These are phyloP conservation scores for Agonopterix alstromeriana DNA, from an alignment of 2,888 invertebrate species.

Conservation along the genomic window DNA sequence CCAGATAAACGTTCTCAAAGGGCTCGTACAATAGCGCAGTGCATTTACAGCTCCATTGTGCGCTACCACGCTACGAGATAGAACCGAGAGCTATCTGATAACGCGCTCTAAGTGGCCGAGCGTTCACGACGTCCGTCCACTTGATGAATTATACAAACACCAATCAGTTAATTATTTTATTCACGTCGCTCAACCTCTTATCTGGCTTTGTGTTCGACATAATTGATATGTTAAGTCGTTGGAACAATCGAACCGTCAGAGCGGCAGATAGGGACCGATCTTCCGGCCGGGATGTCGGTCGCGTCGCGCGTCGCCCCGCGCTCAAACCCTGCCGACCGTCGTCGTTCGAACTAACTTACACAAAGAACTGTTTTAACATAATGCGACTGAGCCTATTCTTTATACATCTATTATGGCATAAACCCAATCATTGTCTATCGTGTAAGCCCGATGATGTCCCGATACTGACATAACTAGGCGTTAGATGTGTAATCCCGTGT, in stretches of 20 bases:
- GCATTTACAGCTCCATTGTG: constrained; percentile 62
- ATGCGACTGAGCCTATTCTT: constrained; percentile 49
- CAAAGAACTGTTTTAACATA: constrained; percentile 64
- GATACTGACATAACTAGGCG: constrained; percentile 24
- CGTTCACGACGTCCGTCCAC: constrained; percentile 46
- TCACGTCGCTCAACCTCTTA: constrained; percentile 70
- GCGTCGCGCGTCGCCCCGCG: constrained; percentile 2
- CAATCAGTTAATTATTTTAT: constrained; percentile 75
- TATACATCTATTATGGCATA: constrained; percentile 35
- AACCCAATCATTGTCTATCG: constrained; percentile 41
- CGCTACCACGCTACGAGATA: constrained; percentile 38
- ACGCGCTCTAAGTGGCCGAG: constrained; percentile 58
- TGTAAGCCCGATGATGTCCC: constrained; percentile 38
- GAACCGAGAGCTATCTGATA: constrained; percentile 54
- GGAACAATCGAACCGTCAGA: constrained; percentile 66
- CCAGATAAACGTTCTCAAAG: constrained; percentile 40
- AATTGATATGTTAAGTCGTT: constrained; percentile 73
- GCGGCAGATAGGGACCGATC: constrained; percentile 32
- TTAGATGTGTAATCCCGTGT: constrained; percentile 24
- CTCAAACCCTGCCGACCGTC: constrained; percentile 6
- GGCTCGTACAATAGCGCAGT: constrained; percentile 45
- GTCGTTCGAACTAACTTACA: constrained; percentile 38
- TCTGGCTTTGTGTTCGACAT: constrained; percentile 69
- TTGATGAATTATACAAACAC: constrained; percentile 75
- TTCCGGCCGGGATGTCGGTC: constrained; percentile 17